These are phyloP conservation scores for Volucella inflata DNA, from an alignment of 2,888 invertebrate genomes.

Conservation along the genomic window DNA sequence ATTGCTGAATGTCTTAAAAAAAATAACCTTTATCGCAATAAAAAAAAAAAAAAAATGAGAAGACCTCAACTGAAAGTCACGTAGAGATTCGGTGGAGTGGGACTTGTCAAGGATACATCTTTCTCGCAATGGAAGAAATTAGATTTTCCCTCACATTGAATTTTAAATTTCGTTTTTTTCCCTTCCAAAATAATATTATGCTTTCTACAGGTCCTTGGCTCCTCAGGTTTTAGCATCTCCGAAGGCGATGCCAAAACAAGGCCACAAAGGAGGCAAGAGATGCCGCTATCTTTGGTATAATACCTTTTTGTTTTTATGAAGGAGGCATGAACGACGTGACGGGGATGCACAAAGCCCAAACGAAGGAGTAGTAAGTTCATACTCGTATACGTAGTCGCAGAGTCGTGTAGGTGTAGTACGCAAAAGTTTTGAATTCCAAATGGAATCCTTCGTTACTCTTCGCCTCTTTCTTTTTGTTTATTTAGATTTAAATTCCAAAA, in stretches of 20 bases:
- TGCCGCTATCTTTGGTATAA: no score
- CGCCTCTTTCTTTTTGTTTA: not conserved
- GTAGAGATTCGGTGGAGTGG: not conserved
- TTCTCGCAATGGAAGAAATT: slow-evolving; percentile 23
- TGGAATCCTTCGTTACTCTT: slow-evolving; percentile 7
- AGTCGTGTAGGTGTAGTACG: slow-evolving; percentile 16
- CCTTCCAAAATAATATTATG: slow-evolving; percentile 38
- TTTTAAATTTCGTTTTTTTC: slow-evolving; percentile 55
- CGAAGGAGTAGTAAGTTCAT: no score
- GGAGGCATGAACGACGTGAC: no score
- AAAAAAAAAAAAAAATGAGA: not conserved
- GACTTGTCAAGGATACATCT: no score
- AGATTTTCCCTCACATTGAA: slow-evolving; percentile 62
- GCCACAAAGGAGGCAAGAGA: no score
- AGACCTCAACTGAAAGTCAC: slow-evolving; percentile 20
- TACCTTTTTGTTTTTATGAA: no score
- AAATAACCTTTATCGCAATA: not conserved
- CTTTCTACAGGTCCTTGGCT: slow-evolving; percentile 23
- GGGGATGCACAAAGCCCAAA: no score
- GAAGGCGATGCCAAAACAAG: not conserved
- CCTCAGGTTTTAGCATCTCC: slow-evolving; percentile 34
- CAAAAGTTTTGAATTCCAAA: slow-evolving; percentile 45
- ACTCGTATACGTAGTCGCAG: no score
- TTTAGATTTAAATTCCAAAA: slow-evolving; percentile 46
- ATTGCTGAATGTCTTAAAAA: not conserved